Evolutionary conservation across 2,797 vertebrate species (phyloP), one percentile per base, ranked within the genome.

Genomic region (Craterocephalus amniculus): DNA sequence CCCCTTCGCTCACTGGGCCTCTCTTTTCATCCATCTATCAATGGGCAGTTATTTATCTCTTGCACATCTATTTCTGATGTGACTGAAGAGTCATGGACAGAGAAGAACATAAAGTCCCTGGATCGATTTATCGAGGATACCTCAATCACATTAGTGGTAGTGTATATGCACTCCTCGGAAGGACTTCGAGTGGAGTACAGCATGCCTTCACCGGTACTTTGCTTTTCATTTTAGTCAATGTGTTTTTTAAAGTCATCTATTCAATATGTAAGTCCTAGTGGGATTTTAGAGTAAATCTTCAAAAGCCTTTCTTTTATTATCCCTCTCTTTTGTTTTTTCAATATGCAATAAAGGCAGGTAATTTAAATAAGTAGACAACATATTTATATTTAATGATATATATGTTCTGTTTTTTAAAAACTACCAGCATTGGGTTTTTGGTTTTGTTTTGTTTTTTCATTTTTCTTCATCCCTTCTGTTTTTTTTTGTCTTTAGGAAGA

Each of bases 61-160:
- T 71, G 66, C 18, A 84, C 94, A 13, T 68, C 69, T 13, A 26
- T 95, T 70, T 88, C 90, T 4, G 94, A 92, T 16, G 78, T 96
- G 35, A 88, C 82, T 0, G 76, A 87, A 0, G 82, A 91, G 0
- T 81, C 74, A 2, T 97, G 95, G 95, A 94, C 89, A 1, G 84
- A 89, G 24, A 93, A 96, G 69, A 93, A 94, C 6, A 35, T 91
- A 16, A 79, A 48, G 0, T 6, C 78, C 1, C 56, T 97, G 87
- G 94, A 96, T 16, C 79, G 34, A 0, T 98, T 96, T 74, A 88
- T 92, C 27, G 49, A 63, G 27, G 94, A 97, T 36, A 76, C 83
- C 32, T 76, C 85, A 0, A 83, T 95, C 66, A 72, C 83, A 31
- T 61, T 85, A 51, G 76, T 97, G 40, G 54, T 83, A 49, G 73